Evolutionary conservation across 37 sponge, comb jelly and placozoan species (phyloP), one percentile per base, ranked within the genome.

Genomic region (Amphimedon queenslandica): DNA sequence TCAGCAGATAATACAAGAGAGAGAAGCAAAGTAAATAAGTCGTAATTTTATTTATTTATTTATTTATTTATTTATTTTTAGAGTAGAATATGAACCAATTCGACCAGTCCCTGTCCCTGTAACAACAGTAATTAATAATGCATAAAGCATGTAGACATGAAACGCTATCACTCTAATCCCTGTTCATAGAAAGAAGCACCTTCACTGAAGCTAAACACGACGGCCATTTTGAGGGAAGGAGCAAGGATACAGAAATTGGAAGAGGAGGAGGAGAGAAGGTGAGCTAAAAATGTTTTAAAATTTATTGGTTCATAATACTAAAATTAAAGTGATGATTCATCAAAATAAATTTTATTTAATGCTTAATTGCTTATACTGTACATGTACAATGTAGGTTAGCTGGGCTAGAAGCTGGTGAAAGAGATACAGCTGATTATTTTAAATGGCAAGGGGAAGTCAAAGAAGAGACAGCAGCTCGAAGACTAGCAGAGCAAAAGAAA

Each of bases 161-260:
- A 23, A 10, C 6, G 5, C 70, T 28, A 41, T 8, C 21, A 21
- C 43, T 2, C 6, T 72, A 20, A 47, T 57, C 21, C 36, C 11
- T 13, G 13, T 28, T 35, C 39, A 16, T 32, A 77, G 79, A 70
- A 78, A 36, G 84, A 91, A 38, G 34, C 64, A 1, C 76, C 47
- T 6, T 90, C 93, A 25, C 70, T 96, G 33, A 98, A 98, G 73
- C 64, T 92, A 64, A 98, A 92, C 78, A 74, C 95, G n/a, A 93
- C 95, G 8, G 85, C 96, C 58, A 94, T 98, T 41, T 64, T 94
- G 70, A 84, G 99, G 63, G 95, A 92, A 67, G 99, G 96, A 29
- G 88, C 93, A n/a, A 57, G 98, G 29, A 74, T 92, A 33, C 84
- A 82, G 39, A 85, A 73, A 56, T 73, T 79, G 58, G 95, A 94